Base-by-base conservation (phyloP, 2,797 vertebrate species). In the Chaetodon trifasciatus region DNA sequence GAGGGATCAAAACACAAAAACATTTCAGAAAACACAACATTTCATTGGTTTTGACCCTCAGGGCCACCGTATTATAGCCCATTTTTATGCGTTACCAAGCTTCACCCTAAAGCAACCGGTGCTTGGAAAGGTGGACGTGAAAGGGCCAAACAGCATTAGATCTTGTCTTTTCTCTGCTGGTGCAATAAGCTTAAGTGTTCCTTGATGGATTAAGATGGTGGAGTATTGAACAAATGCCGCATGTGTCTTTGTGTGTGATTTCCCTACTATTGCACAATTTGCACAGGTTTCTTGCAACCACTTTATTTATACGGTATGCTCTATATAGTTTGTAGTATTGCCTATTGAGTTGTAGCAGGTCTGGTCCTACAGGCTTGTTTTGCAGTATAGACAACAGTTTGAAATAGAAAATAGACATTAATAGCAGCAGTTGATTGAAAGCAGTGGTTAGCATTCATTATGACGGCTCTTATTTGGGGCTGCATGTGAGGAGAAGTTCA, bases 361-460 rank as follows among this genome's bases (percentile, higher is more conserved):
- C 16, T 47, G 5, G 5, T 49, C 21, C 46, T 24, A 68, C 8
- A 52, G 42, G 21, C 23, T 40, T 69, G 37, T 11, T 63, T 11
- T 71, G 4, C 40, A n/a, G 5, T 35, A 21, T 32, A 37, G 13
- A 69, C 39, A 69, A 12, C 23, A n/a, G 1, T 73, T 44, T 79
- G 28, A 81, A 74, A 53, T 21, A 24, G 39, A 57, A 44, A 60
- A 35, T 49, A 58, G 62, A 70, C 42, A 58, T 56, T 49, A 44
- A 73, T 61, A 28, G n/a, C 9, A 40, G 11, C 21, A 61, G 13
- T 50, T 75, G 55, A 81, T 78, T 79, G 62, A 86, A 70, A 70
- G 24, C 46, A 4, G 47, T 62, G 55, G 28, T 32, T 50, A 50
- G 47, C 7, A 49, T 85, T 70, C 50, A n/a, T 62, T 56, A 57